These are phyloP conservation scores for Melipona beecheii DNA, from an alignment of 2,888 invertebrate species.

Conservation along the genomic window DNA sequence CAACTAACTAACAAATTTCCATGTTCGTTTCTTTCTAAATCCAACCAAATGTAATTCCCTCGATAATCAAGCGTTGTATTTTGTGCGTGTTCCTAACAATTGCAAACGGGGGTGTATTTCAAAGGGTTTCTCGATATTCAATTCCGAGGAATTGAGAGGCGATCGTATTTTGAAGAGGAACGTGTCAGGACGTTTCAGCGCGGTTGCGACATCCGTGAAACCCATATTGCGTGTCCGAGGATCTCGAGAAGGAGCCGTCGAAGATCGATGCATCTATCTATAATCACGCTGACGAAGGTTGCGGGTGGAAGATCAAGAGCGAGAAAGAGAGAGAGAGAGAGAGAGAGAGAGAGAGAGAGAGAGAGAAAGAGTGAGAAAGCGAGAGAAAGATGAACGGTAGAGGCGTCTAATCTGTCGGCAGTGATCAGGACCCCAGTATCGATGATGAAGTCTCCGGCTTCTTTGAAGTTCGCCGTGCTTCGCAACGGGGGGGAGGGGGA, in stretches of 20 bases:
- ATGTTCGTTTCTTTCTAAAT: no score
- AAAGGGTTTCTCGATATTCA: background rate
- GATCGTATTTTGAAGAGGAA: constrained; percentile 5
- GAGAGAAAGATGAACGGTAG: constrained; percentile 26
- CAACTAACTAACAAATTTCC: no score
- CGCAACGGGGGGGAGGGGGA: constrained; percentile 76
- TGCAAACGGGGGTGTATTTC: background rate
- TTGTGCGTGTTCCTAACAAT: background rate
- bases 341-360: background rate
- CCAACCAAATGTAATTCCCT: background rate
- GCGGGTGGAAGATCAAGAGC: constrained; percentile 24
- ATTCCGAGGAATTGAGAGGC: background rate
- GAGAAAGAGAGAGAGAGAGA: background rate
- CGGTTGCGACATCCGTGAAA: constrained; percentile 47
- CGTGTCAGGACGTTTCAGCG: background rate
- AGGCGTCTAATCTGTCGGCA: constrained; percentile 81
- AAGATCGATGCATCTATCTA: constrained; percentile 63
- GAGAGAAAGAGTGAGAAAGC: background rate
- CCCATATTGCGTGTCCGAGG: constrained; percentile 17
- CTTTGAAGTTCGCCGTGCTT: constrained; percentile 82
- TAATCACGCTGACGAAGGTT: constrained; percentile 60
- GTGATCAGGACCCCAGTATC: constrained; percentile 82
- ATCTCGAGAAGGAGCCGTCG: constrained; percentile 39
- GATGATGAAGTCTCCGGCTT: constrained; percentile 83
- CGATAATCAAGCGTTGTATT: background rate